Base-by-base conservation (phyloP, 1,140 invertebrate genomes). In the Eupristina koningsbergeri region DNA sequence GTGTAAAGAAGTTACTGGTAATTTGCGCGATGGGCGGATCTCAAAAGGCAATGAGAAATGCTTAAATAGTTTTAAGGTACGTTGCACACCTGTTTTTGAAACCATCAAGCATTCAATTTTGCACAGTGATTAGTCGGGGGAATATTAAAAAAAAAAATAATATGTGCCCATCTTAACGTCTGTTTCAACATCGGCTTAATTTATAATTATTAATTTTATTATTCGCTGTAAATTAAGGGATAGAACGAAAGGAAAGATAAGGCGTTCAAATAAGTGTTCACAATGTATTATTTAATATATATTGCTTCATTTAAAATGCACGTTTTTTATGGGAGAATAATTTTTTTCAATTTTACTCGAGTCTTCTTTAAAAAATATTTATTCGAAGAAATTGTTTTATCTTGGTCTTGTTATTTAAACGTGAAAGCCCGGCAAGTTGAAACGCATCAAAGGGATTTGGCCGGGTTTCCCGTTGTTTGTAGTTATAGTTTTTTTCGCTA, bases 21-120 rank as follows among this genome's bases (percentile, higher is more conserved):
- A 88, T 88, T 88, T 88, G 71, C 75, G 58, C 76, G 75, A 87
- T 86, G 86, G 86, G 87, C 89, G 85, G 86, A 85, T 77, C 76
- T 81, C 63, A 45, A 58, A 76, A 71, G 81, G 80, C 85, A 74
- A 83, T 86, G 80, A 86, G 86, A 86, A 88, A 86, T 67, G 71
- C 85, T 69, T 84, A 87, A 88, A 88, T 85, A 87, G 81, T 64
- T 76, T 50, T 77, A 74, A 82, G 74, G 22, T 53, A 53, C 13
- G 58, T 39, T 45, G 53, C 34, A 47, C 81, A 80, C 53, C 77
- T 75, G 82, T 75, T 80, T 84, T 74, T 22, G 77, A 39, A 22
- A 71, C 77, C 76, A 78, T 71, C 81, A 78, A 75, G 77, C 76
- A 63, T 84, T 84, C 75, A 83, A 83, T 83, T 78, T 76, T 41